These are phyloP conservation scores for Leucania comma DNA, from an alignment of 2,888 invertebrate species.

Conservation along the genomic window DNA sequence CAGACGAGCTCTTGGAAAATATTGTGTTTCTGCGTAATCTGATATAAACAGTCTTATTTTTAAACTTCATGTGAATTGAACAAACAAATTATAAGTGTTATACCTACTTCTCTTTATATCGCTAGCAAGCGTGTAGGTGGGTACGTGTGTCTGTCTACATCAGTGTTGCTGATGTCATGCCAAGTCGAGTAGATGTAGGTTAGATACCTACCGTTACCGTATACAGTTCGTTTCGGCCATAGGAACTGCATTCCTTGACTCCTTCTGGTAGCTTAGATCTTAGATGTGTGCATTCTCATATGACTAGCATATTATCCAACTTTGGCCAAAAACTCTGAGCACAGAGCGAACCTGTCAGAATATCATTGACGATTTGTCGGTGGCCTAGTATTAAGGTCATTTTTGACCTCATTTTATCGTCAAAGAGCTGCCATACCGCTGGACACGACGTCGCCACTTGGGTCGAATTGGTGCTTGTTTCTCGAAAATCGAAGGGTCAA, in stretches of 20 bases:
- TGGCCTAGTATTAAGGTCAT: not conserved
- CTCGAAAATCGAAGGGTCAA: not conserved
- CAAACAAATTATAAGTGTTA: not conserved
- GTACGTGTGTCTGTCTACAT: too few species aligned
- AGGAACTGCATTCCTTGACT: not conserved
- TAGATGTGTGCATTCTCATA: not conserved
- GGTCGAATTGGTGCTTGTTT: not conserved
- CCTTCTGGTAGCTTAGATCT: not conserved
- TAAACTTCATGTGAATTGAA: not conserved
- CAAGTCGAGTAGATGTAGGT: not conserved
- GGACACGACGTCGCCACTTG: not conserved
- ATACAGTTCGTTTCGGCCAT: not conserved
- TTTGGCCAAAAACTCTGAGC: not conserved
- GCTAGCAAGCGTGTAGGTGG: not conserved
- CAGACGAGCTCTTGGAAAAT: not conserved
- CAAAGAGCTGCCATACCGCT: not conserved
- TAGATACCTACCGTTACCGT: too few species aligned
- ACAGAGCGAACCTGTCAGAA: not conserved
- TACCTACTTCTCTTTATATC: not conserved
- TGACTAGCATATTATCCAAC: not conserved
- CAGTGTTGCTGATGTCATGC: not conserved
- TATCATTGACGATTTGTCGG: not conserved
- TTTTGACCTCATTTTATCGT: not conserved
- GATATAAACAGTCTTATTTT: slow-evolving; percentile 1
- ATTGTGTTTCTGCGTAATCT: slow-evolving; percentile 3